Evolutionary conservation across 1,140 invertebrate genomes (phyloP), one percentile per base, ranked within the genome.

Genomic region (Pogonognathellus flavescens): DNA sequence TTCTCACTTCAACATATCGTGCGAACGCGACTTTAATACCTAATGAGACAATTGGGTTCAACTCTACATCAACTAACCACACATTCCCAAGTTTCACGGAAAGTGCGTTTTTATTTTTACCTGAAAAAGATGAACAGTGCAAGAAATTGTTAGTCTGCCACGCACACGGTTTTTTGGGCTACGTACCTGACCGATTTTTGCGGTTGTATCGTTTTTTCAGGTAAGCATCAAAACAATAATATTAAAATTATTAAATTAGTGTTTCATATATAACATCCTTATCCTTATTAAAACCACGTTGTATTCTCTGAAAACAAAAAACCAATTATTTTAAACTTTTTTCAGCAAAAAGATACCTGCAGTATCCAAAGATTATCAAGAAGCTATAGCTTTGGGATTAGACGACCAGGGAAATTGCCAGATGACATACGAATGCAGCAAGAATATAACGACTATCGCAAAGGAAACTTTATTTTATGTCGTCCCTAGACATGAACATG

Each of bases 161-260:
- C 81, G 86, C 88, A 25, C 88, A 88, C 82, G 88, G 88, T 57
- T 88, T 87, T 55, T 31, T 88, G 8, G 20, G 18, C 0, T 86
- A 84, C 22, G 20, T 87, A 16, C 88, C 88, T 9, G 8, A 25
- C 0, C n/a, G 18, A 18, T 60, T 57, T 13, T 1, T 87, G 9
- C 83, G 83, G 31, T 41, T 85, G 22, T 85, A 85, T 62, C 53
- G 80, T 2, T 60, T 86, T 22, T 60, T 88, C 59, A 88, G 86
- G 88, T 88, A 85, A 84, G 25, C 22, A 25, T 14, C 0, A 4
- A 49, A 2, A 41, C 41, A 13, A 62, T 18, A n/a, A 10, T 60
- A 9, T 60, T 60, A 60, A 53, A 53, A 53, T 53, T 8, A 53
- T 53, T 53, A 53, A 53, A 53, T 53, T 53, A 53, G 7, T 53